A percentile compares a stretch with the other conserved stretches of the same genome.
phyloP scores from a whole-genome alignment of 1,140 invertebrate species.

The Hycleus cichorii region DNA sequence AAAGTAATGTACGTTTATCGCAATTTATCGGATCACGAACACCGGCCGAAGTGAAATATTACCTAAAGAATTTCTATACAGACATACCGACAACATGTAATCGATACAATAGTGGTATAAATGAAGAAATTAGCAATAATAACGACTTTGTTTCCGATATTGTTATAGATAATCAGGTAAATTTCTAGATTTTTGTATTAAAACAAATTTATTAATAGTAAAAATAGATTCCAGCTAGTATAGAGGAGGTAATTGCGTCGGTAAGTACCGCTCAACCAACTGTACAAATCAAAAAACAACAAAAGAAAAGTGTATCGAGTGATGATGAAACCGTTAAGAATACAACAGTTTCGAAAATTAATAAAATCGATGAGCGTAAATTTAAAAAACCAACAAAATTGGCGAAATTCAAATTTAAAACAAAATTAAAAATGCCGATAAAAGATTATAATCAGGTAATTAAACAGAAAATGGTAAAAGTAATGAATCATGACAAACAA shows the following conservation, averaged over 20 bases:
- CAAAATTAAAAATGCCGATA: constrained; percentile 19
- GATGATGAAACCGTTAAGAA: not conserved
- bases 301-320: constrained; percentile 16
- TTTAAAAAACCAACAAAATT: constrained; percentile 12
- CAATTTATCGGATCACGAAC: constrained; percentile 57
- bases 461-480: constrained; percentile 30
- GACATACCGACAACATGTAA: constrained; percentile 18
- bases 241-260: constrained; percentile 47
- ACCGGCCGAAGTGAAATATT: constrained; percentile 53
- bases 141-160: constrained; percentile 15
- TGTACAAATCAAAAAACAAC: constrained; percentile 24
- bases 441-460: not conserved
- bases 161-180: constrained; percentile 30
- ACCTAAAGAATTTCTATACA: constrained; percentile 41
- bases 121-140: not conserved
- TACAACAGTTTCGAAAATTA: constrained; percentile 2
- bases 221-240: constrained; percentile 42
- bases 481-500: constrained; percentile 35
- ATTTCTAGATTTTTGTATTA: not conserved
- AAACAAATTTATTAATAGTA: not conserved
- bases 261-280: constrained; percentile 48
- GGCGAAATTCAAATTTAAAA: constrained; percentile 19
- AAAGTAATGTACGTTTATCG: constrained; percentile 53
- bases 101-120: constrained; percentile 8
- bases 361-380: constrained; percentile 1